Base-by-base conservation (phyloP, 1,140 invertebrate species). In the Anastatus disparis region DNA sequence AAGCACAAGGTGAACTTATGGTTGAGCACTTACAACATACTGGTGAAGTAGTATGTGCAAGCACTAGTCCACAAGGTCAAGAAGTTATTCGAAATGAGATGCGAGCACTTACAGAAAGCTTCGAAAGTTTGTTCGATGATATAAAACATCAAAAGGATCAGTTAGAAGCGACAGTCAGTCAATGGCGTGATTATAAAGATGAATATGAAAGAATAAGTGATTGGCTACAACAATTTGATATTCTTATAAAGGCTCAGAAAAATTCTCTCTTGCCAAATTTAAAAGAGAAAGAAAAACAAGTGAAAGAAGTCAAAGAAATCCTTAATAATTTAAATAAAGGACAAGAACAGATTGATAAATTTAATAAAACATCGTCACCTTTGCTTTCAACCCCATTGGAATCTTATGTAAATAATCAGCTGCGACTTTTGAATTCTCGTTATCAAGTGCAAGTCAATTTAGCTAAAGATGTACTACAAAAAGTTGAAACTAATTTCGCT, bases 211-310 rank as follows among this genome's bases (percentile, higher is more conserved):
- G 93, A 65, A 84, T 97, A 9, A 95, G 94, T 66, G 94, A 96
- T 80, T 98, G 96, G 96, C 82, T 98, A 44, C 95, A 97, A 82
- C 94, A 96, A 79, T 95, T 95, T 78, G 95, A 97, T 78, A 94
- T 96, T 74, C 88, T 96, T 15, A 92, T 97, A 20, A 97, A 97
- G 81, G 93, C 95, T 29, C 93, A 97, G 75, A 96, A 96, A 80
- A 91, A 94, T 29, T 91, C 94, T 42, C 85, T 97, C 6, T 88
- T 95, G 17, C 89, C 94, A 2, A 95, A 92, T 75, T 86, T 95
- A 2, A 88, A 90, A 48, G 96, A 97, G 77, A 97, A 98, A 77
- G 89, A 91, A 67, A 93, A 93, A 64, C 94, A 96, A 86, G 92
- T 97, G 0, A 88, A 89, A 66, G 92, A 94, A 78, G 92, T 94